Evolutionary conservation across 2,888 invertebrate species (phyloP), one percentile per base, ranked within the genome.

Genomic region (Zygothrica quintamaculata): DNA sequence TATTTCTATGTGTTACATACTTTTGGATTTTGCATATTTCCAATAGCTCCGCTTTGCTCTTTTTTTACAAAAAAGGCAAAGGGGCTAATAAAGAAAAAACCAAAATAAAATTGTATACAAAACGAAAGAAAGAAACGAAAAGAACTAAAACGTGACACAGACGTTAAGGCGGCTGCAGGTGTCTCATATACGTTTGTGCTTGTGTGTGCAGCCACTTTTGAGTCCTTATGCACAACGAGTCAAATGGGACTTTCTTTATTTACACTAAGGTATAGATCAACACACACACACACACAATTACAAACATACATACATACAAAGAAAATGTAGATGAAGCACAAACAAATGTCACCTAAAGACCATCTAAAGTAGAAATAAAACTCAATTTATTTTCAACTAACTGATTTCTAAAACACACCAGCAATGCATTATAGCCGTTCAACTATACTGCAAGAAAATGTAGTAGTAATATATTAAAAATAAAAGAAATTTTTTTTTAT

Each of bases 181-280:
- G 42, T 12, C 15, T 40, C 33, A 39, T 33, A 6, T n/a, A n/a
- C n/a, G n/a, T 16, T 7, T 44, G 18, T 31, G 11, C 33, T 3
- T 47, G 18, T 34, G 25, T 50, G 34, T 50, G 48, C 60, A 70
- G 70, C 66, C 66, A 67, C 70, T 74, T 74, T 77, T 77, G 52
- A 75, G 66, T 62, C 75, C 74, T 51, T 29, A 13, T 64, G 68
- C 66, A 81, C 68, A 77, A 64, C 68, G 77, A 65, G 66, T 59
- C 52, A 61, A 72, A 76, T 51, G 52, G 39, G 33, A 58, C 69
- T 52, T 66, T 56, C 67, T 75, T 69, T 80, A 75, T 80, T 80
- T 80, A 70, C 78, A 78, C 73, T 72, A 59, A 52, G 57, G 44
- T 70, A 62, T 65, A 75, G 60, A 76, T 61, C 66, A 59, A 55